Percentiles rank a stretch among this genome's conserved stretches.
Evolutionary conservation across 2,113 vertebrate genomes (phyloP).

Genomic region (Anoplopoma fimbria): DNA sequence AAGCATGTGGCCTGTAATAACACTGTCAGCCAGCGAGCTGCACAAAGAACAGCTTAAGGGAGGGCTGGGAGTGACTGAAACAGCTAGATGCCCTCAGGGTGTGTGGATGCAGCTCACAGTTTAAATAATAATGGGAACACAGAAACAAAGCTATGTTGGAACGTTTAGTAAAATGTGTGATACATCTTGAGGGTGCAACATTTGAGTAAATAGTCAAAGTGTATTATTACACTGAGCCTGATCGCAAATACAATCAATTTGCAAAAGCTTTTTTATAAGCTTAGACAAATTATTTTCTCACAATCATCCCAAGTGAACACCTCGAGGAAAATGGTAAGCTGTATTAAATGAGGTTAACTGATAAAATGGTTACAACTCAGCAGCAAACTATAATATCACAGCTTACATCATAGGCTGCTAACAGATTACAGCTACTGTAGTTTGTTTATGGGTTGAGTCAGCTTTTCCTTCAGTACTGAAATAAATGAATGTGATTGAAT

Average conservation of each 20-base stretch:
- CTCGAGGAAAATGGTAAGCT: not conserved
- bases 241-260: not conserved
- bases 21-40: conserved; percentile 29
- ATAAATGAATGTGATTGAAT: conserved; percentile 31
- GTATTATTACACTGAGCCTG: too few relatives aligned
- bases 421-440: not conserved
- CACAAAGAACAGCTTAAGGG: conserved; percentile 35
- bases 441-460: conserved; percentile 16
- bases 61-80: conserved; percentile 35
- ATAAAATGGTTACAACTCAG: not conserved
- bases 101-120: conserved; percentile 13
- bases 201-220: not conserved
- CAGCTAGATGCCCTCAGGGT: conserved; percentile 8
- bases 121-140: conserved; percentile 6
- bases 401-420: conserved; percentile 20
- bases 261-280: not conserved
- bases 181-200: not conserved
- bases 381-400: conserved; percentile 3
- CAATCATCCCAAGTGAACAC: not conserved
- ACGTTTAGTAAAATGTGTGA: not conserved
- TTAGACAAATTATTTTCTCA: not conserved
- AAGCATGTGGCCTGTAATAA: conserved; percentile 38
- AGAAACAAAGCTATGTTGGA: not conserved
- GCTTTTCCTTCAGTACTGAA: not conserved
- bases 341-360: conserved; percentile 3